A percentile compares a stretch with the other conserved stretches of the same genome.
phyloP scores from a whole-genome alignment of 2,888 invertebrate genomes.

The Oxytorus armatus region DNA sequence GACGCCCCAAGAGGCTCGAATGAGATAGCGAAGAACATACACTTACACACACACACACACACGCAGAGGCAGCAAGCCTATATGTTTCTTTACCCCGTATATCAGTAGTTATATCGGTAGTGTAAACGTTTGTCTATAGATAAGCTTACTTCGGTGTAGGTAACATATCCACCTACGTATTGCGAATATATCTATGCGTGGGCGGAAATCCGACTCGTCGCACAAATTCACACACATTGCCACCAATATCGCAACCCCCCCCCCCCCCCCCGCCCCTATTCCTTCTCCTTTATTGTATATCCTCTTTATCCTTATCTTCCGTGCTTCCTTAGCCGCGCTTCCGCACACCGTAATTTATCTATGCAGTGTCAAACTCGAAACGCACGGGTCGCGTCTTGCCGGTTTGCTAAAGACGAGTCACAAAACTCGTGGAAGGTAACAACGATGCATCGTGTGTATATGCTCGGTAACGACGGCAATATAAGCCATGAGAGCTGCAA shows the following conservation, averaged over 20 bases:
- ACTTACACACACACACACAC: conserved; percentile 25
- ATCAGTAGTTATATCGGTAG: too few species aligned
- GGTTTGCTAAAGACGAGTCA: conserved; percentile 24
- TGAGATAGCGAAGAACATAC: conserved; percentile 23
- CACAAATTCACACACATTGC: conserved; percentile 37
- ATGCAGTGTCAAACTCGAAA: conserved; percentile 11
- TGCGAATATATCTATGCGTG: not conserved
- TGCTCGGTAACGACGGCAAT: conserved; percentile 3
- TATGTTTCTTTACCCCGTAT: conserved; percentile 23
- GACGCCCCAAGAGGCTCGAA: conserved; percentile 43
- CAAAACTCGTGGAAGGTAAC: conserved; percentile 28
- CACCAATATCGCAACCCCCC: conserved; percentile 25
- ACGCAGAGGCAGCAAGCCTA: conserved; percentile 4
- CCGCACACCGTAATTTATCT: conserved; percentile 35
- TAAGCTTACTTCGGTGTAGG: not conserved
- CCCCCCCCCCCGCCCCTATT: not conserved
- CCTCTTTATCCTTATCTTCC: not conserved
- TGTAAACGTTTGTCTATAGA: conserved; percentile 25
- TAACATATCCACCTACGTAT: not conserved
- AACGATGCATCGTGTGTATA: conserved; percentile 13
- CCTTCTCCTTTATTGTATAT: not conserved
- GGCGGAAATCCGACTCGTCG: conserved; percentile 22
- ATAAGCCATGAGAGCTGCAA: conserved; percentile 17
- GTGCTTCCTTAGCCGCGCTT: conserved; percentile 17
- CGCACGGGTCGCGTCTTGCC: conserved; percentile 25